Base-by-base conservation (phyloP, 2,113 vertebrate species). In the Grammomys surdaster region DNA sequence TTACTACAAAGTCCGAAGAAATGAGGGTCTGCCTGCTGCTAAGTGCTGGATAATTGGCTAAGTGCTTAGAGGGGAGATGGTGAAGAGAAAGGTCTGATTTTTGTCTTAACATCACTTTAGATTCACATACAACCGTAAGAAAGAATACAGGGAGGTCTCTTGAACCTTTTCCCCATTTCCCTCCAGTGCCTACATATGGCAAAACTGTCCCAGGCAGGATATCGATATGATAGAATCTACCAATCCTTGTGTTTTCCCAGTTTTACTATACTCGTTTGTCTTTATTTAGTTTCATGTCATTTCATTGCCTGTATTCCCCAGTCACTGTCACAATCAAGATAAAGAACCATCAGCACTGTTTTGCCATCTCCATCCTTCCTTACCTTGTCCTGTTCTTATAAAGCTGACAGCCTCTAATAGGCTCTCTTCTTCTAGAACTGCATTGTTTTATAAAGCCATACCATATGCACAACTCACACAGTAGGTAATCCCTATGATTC, bases 101-200 rank as follows among this genome's bases (percentile, higher is more conserved):
- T 91, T 87, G 40, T 91, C 89, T 91, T 73, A 46, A 80, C 26
- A 58, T 89, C 76, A 84, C 60, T 73, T 1, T 63, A 78, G 84
- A 82, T 56, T 93, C 40, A 84, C 0, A 36, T 60, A 10, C 31
- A 63, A 33, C 89, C 89, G 12, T 94, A 90, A 54, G 56, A 96
- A 95, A 73, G 36, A 40, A 70, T n/a, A 70, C 31, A 24, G 19
- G 11, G 65, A 40, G 4, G 65, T 88, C 16, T 10, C 14, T 19
- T 91, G 16, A 60, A 89, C 17, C 2, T 33, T 94, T 96, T 58
- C 84, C 65, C 54, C 36, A n/a, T 54, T 93, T 97, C 77, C 76
- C 40, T 60, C 46, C 76, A 80, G 31, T 76, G 76, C 10, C 48
- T 85, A 67, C 28, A 84, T 63, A 67, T 84, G 2, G 19, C 26